These are phyloP conservation scores for Taurulus bubalis DNA, from an alignment of 2,113 vertebrate genomes.

Conservation along the genomic window DNA sequence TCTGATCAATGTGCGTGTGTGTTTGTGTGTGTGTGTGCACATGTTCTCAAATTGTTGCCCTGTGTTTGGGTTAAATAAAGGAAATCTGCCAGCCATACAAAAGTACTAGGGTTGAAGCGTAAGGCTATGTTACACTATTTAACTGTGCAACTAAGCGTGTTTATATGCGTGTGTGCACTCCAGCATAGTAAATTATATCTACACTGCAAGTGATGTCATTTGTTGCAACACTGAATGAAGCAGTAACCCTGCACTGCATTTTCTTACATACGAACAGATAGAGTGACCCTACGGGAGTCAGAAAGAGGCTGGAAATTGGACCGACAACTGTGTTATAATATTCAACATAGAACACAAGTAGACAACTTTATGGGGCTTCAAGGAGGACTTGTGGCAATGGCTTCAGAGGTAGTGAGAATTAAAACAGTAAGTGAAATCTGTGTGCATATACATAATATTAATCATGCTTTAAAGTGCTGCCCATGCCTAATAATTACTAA, in stretches of 20 bases:
- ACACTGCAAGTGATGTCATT: slow-evolving; percentile 62
- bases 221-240: slow-evolving; percentile 61
- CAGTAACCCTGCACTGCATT: slow-evolving; percentile 41
- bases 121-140: slow-evolving; percentile 75
- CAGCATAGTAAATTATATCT: slow-evolving; percentile 68
- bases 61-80: slow-evolving; percentile 83
- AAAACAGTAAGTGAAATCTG: not conserved
- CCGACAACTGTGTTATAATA: not conserved
- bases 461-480: slow-evolving; percentile 8
- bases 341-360: not conserved
- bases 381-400: not conserved
- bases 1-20: slow-evolving; percentile 76
- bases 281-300: not conserved
- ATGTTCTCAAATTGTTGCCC: slow-evolving; percentile 75
- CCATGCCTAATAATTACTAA: not conserved
- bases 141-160: slow-evolving; percentile 75
- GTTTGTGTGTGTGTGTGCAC: slow-evolving; percentile 43
- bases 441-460: not conserved
- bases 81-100: slow-evolving; percentile 80
- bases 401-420: slow-evolving; percentile 8
- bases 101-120: slow-evolving; percentile 65
- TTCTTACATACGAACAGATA: slow-evolving; percentile 16
- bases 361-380: not conserved
- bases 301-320: not conserved
- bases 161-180: slow-evolving; percentile 58